Percentiles rank a stretch among this genome's conserved stretches.
phyloP scores from a whole-genome alignment of 2,888 invertebrate species.

The Xylophagus ater region DNA sequence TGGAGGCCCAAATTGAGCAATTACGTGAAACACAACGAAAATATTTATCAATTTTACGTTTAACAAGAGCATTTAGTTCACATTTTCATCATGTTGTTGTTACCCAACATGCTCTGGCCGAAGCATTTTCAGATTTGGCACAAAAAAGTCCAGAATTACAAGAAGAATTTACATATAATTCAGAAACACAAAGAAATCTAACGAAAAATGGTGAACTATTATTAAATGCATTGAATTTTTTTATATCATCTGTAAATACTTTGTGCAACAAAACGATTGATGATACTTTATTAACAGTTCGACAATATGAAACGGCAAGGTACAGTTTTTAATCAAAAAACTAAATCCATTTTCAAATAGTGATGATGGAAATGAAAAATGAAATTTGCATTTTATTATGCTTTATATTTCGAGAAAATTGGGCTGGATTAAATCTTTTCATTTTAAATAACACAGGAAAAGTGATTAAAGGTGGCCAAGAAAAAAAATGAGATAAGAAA shows the following conservation, averaged over 20 bases:
- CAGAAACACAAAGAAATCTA: conserved; percentile 88
- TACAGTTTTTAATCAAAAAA: too few relatives aligned
- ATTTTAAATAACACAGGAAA: too few relatives aligned
- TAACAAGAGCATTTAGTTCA: conserved; percentile 73
- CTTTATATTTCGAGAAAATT: too few relatives aligned
- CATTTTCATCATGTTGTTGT: conserved; percentile 82
- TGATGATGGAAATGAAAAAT: too few relatives aligned
- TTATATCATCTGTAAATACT: conserved; percentile 90
- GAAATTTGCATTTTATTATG: neutral
- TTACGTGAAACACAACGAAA: conserved; percentile 89
- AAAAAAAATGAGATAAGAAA: too few relatives aligned
- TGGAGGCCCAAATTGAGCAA: conserved; percentile 88
- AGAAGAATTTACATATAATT: conserved; percentile 89
- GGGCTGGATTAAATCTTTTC: too few relatives aligned
- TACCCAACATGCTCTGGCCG: conserved; percentile 79
- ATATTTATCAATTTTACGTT: conserved; percentile 75
- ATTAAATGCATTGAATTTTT: conserved; percentile 88
- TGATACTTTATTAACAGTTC: conserved; percentile 64
- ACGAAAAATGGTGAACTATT: conserved; percentile 89
- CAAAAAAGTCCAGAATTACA: conserved; percentile 94
- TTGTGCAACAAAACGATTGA: conserved; percentile 97
- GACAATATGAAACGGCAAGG: conserved; percentile 52
- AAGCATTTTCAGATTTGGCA: conserved; percentile 88
- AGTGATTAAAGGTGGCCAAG: too few relatives aligned
- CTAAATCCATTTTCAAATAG: too few relatives aligned